Base-by-base conservation (phyloP, 2,113 vertebrate genomes). In the Ornithorhynchus anatinus region DNA sequence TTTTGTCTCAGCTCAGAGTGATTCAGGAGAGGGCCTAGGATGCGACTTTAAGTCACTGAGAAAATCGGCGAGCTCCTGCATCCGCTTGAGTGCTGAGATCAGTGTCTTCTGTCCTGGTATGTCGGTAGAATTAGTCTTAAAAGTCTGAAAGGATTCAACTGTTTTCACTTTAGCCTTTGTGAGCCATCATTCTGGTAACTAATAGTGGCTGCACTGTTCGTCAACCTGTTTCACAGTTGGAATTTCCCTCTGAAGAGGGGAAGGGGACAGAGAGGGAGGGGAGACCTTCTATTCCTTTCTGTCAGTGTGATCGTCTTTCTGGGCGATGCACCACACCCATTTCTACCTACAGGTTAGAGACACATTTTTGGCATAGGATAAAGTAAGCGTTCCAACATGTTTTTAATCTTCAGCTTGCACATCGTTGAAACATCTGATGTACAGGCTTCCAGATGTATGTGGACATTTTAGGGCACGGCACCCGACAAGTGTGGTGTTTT, bases 341-440 rank as follows among this genome's bases (percentile, higher is more conserved):
- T 89, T 91, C 79, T 90, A 92, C 76, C 81, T 95, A 89, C 91
- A 90, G 89, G 89, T 88, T 89, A 83, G 62, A 87, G 92, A 92
- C 93, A 93, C 81, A 91, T 95, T 94, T 96, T 95, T 96, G 95
- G 96, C 94, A 95, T 79, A 16, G 59, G 69, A n/a, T 82, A 72
- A 65, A 84, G 92, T 92, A 93, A 94, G 82, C 43, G 92, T 96
- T 95, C 92, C 94, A 95, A 91, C 92, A 92, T 84, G 90, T 94
- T 95, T 92, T 89, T 92, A 90, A 93, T 92, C 91, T 86, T 91
- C 60, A 47, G 85, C 90, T 92, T 89, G 84, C 81, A 85, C 16
- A 43, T 89, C 81, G 85, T 91, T 92, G 88, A 43, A 92, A 87
- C 79, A 88, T 89, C 92, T 94, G 91, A 91, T 93, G 92, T 91